These are phyloP conservation scores for Chaetops frenatus DNA, from an alignment of 2,113 vertebrate genomes.

Conservation along the genomic window DNA sequence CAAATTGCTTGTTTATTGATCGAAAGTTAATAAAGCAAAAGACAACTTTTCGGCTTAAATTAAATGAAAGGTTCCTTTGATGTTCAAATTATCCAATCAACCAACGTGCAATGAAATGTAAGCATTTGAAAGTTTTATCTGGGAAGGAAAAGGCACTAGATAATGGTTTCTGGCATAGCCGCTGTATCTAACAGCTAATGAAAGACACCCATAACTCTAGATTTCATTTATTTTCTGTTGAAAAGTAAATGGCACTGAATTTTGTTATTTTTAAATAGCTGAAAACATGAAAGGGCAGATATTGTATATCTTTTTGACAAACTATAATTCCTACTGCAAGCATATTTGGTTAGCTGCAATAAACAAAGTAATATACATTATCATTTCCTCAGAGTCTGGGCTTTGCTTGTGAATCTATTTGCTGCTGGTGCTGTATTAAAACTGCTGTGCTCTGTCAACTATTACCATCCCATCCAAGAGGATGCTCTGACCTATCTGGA, in stretches of 20 bases:
- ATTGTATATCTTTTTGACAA: neutral
- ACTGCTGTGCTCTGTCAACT: neutral
- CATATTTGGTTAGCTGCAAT: neutral
- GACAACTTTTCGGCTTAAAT: slow-evolving; percentile 82
- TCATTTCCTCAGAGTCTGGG: neutral
- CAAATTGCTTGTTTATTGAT: slow-evolving; percentile 99
- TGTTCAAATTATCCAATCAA: slow-evolving; percentile 86
- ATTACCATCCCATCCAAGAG: neutral
- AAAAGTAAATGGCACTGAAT: slow-evolving; percentile 27
- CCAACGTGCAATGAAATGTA: slow-evolving; percentile 71
- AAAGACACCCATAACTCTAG: slow-evolving; percentile 66
- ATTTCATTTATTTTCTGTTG: slow-evolving; percentile 64
- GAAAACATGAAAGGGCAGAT: slow-evolving; percentile 15
- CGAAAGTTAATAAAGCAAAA: slow-evolving; percentile 93
- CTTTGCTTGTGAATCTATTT: neutral
- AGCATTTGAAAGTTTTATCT: slow-evolving; percentile 77
- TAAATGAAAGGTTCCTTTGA: slow-evolving; percentile 89
- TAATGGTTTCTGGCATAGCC: slow-evolving; percentile 70
- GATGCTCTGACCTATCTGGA: neutral
- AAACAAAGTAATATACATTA: slow-evolving; percentile 10
- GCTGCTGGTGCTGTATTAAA: neutral
- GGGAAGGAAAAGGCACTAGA: slow-evolving; percentile 67
- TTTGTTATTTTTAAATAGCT: slow-evolving; percentile 1
- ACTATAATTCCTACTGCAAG: neutral
- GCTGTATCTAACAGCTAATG: slow-evolving; percentile 66